Evolutionary conservation across 2,888 invertebrate genomes (phyloP).

Genomic region (Lissonota sp.): DNA sequence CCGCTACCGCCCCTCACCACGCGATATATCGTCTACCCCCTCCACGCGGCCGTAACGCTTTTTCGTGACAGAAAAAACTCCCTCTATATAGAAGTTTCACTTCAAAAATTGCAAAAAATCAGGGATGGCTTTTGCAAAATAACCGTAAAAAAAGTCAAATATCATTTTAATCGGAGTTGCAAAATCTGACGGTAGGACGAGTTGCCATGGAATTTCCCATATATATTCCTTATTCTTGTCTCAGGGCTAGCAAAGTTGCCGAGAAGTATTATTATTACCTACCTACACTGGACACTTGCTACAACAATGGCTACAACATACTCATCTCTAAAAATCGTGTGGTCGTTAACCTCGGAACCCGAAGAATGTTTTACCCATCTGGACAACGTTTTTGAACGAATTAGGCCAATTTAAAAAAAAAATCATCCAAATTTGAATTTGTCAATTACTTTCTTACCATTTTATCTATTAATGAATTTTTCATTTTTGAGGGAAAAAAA

Average conservation of each 20-base stretch:
- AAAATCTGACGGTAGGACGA: no score
- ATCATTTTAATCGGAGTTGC: no score
- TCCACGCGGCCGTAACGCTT: no score
- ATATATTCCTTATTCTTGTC: slow-evolving; percentile 32
- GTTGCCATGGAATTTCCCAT: slow-evolving; percentile 44
- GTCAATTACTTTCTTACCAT: neutral
- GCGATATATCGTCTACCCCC: no score
- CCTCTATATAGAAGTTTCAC: no score
- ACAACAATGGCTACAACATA: slow-evolving; percentile 81
- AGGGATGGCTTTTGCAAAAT: no score
- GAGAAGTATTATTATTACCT: slow-evolving; percentile 79
- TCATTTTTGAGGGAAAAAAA: neutral
- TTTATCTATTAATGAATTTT: no score
- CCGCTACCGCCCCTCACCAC: no score
- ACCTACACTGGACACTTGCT: slow-evolving; percentile 77
- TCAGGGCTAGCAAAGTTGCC: slow-evolving; percentile 79
- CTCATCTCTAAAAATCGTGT: slow-evolving; percentile 74
- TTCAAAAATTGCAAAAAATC: no score
- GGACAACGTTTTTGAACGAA: slow-evolving; percentile 18
- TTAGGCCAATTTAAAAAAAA: slow-evolving; percentile 33
- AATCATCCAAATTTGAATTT: slow-evolving; percentile 3
- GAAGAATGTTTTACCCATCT: slow-evolving; percentile 61
- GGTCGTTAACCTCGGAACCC: slow-evolving; percentile 77
- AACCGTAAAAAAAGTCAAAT: no score
- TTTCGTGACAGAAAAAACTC: no score